A percentile compares a stretch with the other conserved stretches of the same genome.
These are phyloP conservation scores for Apamea sordens DNA, from an alignment of 2,888 invertebrate species.

Conservation along the genomic window DNA sequence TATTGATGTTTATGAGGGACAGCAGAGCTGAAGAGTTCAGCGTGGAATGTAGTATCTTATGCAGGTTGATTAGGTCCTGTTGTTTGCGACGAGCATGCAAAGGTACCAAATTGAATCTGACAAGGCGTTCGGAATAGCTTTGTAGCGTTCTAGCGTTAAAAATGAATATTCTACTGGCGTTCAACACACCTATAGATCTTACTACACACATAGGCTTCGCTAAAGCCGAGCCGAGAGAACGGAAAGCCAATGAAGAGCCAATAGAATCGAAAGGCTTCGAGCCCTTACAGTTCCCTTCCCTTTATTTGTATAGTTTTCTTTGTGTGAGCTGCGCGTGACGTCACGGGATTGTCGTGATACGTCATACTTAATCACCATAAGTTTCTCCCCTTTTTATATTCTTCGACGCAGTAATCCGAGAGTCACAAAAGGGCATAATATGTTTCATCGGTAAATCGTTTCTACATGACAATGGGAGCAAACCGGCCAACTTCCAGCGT, in stretches of 20 bases:
- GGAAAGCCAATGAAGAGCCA: slow-evolving; percentile 56
- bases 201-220: background rate
- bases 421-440: slow-evolving; percentile 55
- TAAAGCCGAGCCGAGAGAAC: slow-evolving; percentile 19
- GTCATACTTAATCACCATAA: slow-evolving; percentile 64
- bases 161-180: slow-evolving; percentile 37
- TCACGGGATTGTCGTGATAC: slow-evolving; percentile 47
- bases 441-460: slow-evolving; percentile 48
- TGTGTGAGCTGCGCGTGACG: slow-evolving; percentile 42
- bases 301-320: slow-evolving; percentile 64
- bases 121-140: no score
- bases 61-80: no score
- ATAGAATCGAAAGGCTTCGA: slow-evolving; percentile 51
- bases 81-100: no score
- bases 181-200: background rate
- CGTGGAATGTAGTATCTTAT: no score
- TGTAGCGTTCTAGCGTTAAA: no score
- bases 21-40: no score
- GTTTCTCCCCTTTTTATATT: slow-evolving; percentile 52
- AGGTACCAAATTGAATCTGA: no score
- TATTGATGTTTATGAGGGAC: no score
- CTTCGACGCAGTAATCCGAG: slow-evolving; percentile 48
- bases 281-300: slow-evolving; percentile 44
- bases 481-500: slow-evolving; percentile 51
- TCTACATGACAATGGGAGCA: slow-evolving; percentile 47